phyloP scores from a whole-genome alignment of 2,797 vertebrate genomes.

The Sebastes diploproa region DNA sequence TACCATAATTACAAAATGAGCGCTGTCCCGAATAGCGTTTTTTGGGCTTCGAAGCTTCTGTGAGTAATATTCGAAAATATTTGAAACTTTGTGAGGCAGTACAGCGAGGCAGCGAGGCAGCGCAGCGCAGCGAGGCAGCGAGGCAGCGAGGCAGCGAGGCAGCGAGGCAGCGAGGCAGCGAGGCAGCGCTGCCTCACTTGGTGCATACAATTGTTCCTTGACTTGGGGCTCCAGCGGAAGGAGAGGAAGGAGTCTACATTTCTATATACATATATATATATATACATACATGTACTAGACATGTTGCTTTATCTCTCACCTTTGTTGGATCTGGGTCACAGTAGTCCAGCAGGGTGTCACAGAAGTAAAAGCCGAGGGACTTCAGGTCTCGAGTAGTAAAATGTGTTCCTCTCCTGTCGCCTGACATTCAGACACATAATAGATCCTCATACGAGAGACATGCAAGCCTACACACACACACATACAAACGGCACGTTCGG shows the following conservation, averaged over 20 bases:
- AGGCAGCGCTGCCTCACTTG: too few relatives aligned
- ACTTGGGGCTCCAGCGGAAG: neutral
- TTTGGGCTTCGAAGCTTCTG: too few relatives aligned
- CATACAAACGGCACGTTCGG: neutral
- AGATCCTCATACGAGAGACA: neutral
- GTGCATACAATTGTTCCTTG: neutral
- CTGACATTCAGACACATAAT: constrained; percentile 67
- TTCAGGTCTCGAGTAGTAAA: constrained; percentile 89
- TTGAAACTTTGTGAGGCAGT: too few relatives aligned
- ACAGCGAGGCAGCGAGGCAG: too few relatives aligned
- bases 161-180: too few relatives aligned
- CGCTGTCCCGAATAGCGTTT: too few relatives aligned
- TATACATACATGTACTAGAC: neutral
- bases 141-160: too few relatives aligned
- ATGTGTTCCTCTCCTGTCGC: constrained; percentile 86
- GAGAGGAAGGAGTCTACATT: neutral
- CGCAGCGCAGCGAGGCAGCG: too few relatives aligned
- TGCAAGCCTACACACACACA: neutral
- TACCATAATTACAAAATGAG: too few relatives aligned
- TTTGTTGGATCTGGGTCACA: constrained; percentile 89
- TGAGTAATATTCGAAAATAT: too few relatives aligned
- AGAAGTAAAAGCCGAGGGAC: constrained; percentile 88
- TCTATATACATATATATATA: neutral
- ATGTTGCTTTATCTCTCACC: constrained; percentile 70
- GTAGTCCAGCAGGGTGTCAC: constrained; percentile 93